These are phyloP conservation scores for Oscheius sp. DNA, from an alignment of 2,888 invertebrate genomes.

Conservation along the genomic window DNA sequence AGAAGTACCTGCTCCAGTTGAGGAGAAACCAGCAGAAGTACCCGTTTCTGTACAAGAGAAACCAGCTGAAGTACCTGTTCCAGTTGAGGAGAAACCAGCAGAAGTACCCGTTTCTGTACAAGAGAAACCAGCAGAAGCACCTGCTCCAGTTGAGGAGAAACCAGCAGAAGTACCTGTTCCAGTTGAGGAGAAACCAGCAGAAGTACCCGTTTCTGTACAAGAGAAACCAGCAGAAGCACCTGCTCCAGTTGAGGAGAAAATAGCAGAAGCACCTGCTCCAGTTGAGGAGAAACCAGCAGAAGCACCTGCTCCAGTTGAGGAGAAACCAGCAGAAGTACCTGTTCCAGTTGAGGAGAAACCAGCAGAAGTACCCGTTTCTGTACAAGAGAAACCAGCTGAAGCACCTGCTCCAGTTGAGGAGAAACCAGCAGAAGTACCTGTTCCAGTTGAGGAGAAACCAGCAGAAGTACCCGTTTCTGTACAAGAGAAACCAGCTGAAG, in stretches of 20 bases:
- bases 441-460: not conserved
- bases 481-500: not conserved
- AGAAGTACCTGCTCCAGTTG: constrained; percentile 9
- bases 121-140: not conserved
- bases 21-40: constrained; percentile 4
- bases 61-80: constrained; percentile 3
- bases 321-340: not conserved
- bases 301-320: not conserved
- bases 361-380: not conserved
- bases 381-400: not conserved
- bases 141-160: constrained; percentile 5
- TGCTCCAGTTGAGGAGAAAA: not conserved
- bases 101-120: constrained; percentile 1
- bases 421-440: constrained; percentile 1
- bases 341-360: constrained; percentile 4
- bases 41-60: constrained; percentile 1
- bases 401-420: not conserved
- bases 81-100: not conserved
- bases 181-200: not conserved
- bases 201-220: not conserved
- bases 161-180: not conserved
- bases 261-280: not conserved
- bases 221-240: not conserved
- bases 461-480: not conserved
- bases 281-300: not conserved